These are phyloP conservation scores for Peromyscus aztecus DNA, from an alignment of 2,797 vertebrate species.

Conservation along the genomic window DNA sequence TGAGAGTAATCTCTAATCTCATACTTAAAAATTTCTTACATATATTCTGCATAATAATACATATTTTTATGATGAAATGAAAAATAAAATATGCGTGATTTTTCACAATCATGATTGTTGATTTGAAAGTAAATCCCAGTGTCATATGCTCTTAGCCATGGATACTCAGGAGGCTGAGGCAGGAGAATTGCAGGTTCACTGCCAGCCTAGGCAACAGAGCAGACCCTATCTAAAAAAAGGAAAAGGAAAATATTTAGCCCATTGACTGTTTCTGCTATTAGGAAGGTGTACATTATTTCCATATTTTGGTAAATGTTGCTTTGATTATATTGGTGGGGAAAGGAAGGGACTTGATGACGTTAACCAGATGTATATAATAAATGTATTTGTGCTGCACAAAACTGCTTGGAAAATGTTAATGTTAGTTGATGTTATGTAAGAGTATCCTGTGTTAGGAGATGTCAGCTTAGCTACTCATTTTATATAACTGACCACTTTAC, in stretches of 20 bases:
- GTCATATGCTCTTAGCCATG: neutral
- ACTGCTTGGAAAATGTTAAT: conserved; percentile 72
- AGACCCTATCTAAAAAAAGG: neutral
- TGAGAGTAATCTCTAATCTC: conserved; percentile 77
- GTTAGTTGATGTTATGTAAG: conserved; percentile 38
- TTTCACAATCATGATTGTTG: conserved; percentile 82
- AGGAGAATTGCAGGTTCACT: neutral
- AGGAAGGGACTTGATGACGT: conserved; percentile 4
- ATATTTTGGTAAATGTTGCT: conserved; percentile 64
- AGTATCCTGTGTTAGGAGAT: conserved; percentile 64
- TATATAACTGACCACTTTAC: conserved; percentile 72
- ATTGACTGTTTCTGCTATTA: conserved; percentile 70
- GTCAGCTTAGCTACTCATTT: conserved; percentile 60
- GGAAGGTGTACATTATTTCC: conserved; percentile 74
- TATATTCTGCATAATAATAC: conserved; percentile 75
- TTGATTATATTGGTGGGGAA: conserved; percentile 42
- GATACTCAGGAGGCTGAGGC: neutral
- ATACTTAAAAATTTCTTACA: conserved; percentile 81
- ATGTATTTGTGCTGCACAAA: conserved; percentile 68
- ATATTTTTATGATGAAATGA: conserved; percentile 88
- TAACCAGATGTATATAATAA: conserved; percentile 65
- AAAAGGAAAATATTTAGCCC: conserved; percentile 36
- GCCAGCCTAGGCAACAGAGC: neutral
- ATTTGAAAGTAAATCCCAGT: conserved; percentile 76
- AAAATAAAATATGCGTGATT: conserved; percentile 81